Percentiles rank a stretch among this genome's conserved stretches.
phyloP scores from a whole-genome alignment of 1,140 invertebrate genomes.

The Neelides sp. region DNA sequence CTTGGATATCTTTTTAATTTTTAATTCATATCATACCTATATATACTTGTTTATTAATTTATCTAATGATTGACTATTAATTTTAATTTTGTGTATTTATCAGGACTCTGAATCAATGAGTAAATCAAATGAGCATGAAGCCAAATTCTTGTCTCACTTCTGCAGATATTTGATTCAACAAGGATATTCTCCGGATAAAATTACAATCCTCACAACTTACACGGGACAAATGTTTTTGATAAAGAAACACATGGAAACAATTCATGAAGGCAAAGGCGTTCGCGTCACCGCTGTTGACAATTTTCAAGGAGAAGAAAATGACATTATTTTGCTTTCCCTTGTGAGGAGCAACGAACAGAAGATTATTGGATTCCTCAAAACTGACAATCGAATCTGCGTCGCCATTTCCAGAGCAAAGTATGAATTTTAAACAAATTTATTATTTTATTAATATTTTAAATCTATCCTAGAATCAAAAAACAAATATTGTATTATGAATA shows the following conservation, averaged over 20 bases:
- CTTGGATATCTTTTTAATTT: not conserved
- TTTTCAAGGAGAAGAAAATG: slow-evolving; percentile 73
- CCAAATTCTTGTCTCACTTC: slow-evolving; percentile 41
- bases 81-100: slow-evolving; percentile 1
- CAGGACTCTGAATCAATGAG: slow-evolving; percentile 39
- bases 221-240: slow-evolving; percentile 40
- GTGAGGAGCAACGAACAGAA: slow-evolving; percentile 57
- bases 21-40: too few relatives aligned
- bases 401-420: slow-evolving; percentile 65
- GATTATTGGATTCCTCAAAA: slow-evolving; percentile 63
- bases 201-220: slow-evolving; percentile 55
- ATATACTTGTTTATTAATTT: too few relatives aligned
- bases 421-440: slow-evolving; percentile 33
- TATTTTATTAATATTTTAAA: not conserved
- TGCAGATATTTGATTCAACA: slow-evolving; percentile 47
- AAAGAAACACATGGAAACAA: slow-evolving; percentile 4
- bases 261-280: slow-evolving; percentile 33
- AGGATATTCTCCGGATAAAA: slow-evolving; percentile 43
- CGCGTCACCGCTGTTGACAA: slow-evolving; percentile 61
- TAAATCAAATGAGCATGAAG: slow-evolving; percentile 47
- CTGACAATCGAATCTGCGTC: slow-evolving; percentile 66
- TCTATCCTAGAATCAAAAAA: not conserved
- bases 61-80: not conserved
- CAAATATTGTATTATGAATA: not conserved
- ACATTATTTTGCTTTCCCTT: slow-evolving; percentile 68